Percentiles rank a stretch among this genome's conserved stretches.
phyloP scores from a whole-genome alignment of 1,140 invertebrate genomes.

The Meloidogyne floridensis region DNA sequence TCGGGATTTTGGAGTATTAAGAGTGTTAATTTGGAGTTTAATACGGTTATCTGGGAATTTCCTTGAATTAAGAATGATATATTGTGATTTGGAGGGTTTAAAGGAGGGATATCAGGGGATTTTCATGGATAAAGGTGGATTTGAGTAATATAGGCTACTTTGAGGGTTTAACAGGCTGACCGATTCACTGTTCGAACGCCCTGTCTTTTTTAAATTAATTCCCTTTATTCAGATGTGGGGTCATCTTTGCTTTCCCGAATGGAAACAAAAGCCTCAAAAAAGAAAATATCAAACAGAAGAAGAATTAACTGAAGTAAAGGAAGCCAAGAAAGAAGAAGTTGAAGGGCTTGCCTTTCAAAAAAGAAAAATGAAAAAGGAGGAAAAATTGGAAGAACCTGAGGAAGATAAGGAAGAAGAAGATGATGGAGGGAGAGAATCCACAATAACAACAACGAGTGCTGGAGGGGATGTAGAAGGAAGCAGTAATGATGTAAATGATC shows the following conservation, averaged over 20 bases:
- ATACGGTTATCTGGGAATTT: too few species aligned
- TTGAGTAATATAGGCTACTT: too few species aligned
- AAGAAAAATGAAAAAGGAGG: constrained; percentile 4
- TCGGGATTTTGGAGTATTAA: too few species aligned
- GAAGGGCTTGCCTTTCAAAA: too few species aligned
- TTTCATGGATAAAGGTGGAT: too few species aligned
- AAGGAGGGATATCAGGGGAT: too few species aligned
- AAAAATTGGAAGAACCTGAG: background rate
- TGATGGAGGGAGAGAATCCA: constrained; percentile 13
- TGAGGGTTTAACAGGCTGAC: too few species aligned
- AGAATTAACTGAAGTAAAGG: constrained; percentile 12
- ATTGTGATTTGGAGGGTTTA: too few species aligned
- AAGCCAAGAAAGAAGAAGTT: background rate
- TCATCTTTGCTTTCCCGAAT: constrained; percentile 52
- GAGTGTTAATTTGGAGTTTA: too few species aligned
- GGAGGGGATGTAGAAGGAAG: constrained; percentile 10
- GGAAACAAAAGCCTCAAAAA: constrained; percentile 54
- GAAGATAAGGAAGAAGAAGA: constrained; percentile 13
- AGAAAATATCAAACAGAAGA: background rate
- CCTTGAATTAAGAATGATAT: too few species aligned
- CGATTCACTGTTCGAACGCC: too few species aligned
- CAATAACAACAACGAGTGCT: background rate
- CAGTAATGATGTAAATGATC: constrained; percentile 19
- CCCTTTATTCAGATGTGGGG: constrained; percentile 48
- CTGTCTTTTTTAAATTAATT: constrained; percentile 1